A percentile compares a stretch with the other conserved stretches of the same genome.
phyloP scores from a whole-genome alignment of 2,113 vertebrate species.

The Sminthopsis crassicaudata region DNA sequence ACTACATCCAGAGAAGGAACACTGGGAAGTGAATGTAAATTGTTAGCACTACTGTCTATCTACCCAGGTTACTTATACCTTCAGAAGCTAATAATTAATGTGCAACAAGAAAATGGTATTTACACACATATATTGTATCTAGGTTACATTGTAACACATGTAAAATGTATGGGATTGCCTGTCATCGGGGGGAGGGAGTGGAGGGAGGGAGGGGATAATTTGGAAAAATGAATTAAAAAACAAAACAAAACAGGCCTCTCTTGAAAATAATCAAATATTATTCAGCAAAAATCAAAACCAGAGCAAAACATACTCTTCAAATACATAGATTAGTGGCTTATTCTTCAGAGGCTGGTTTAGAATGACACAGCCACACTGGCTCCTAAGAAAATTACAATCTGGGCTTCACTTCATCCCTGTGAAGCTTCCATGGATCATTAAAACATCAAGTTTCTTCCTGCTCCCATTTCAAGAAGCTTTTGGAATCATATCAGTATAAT shows the following conservation, averaged over 20 bases:
- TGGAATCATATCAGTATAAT: neutral
- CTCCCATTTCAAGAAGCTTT: neutral
- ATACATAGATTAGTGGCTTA: neutral
- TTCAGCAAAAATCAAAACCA: neutral
- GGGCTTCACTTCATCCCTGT: neutral
- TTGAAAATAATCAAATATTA: neutral
- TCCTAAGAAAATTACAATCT: neutral
- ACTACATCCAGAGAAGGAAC: too few species aligned
- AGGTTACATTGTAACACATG: too few species aligned
- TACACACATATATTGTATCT: too few species aligned
- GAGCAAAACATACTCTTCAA: neutral
- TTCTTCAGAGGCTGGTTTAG: neutral
- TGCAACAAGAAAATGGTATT: too few species aligned
- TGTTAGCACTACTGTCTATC: too few species aligned
- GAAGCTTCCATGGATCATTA: neutral
- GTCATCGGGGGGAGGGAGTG: too few species aligned
- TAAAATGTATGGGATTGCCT: too few species aligned
- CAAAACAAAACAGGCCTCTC: neutral
- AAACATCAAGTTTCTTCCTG: neutral
- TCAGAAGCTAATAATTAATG: too few species aligned
- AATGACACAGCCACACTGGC: neutral
- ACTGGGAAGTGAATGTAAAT: too few species aligned
- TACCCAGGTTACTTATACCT: too few species aligned
- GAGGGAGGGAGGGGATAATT: too few species aligned
- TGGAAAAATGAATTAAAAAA: too few species aligned